phyloP scores from a whole-genome alignment of 2,113 vertebrate genomes.

The Macquaria australasica region DNA sequence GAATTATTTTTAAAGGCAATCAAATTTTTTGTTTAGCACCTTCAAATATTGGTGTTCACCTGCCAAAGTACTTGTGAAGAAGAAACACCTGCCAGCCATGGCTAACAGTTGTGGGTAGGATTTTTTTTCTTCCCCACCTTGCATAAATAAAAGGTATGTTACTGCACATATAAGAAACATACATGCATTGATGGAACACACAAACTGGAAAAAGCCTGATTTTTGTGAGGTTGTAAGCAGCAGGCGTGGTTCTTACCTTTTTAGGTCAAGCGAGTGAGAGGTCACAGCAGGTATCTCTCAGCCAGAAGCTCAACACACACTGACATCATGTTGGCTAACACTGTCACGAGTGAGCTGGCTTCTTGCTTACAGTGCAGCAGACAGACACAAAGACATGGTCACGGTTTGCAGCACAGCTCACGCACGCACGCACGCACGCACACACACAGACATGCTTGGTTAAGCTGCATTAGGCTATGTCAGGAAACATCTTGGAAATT shows the following conservation, averaged over 20 bases:
- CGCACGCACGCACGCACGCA: too few species aligned
- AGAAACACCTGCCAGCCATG: neutral
- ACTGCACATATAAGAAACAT: neutral
- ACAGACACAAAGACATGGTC: constrained; percentile 53
- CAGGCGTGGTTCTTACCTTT: constrained; percentile 5
- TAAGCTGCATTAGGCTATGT: constrained; percentile 71
- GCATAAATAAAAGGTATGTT: neutral
- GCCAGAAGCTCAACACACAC: constrained; percentile 27
- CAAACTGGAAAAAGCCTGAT: neutral
- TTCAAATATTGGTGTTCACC: constrained; percentile 10
- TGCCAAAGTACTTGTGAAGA: constrained; percentile 7
- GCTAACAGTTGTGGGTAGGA: neutral
- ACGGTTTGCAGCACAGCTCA: constrained; percentile 42
- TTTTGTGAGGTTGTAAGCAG: neutral
- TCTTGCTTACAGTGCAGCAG: constrained; percentile 53
- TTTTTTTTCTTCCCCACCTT: neutral
- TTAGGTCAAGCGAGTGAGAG: constrained; percentile 37
- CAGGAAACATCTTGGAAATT: constrained; percentile 67
- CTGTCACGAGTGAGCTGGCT: constrained; percentile 51
- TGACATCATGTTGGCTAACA: constrained; percentile 62
- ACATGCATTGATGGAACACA: neutral
- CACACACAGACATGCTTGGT: constrained; percentile 43
- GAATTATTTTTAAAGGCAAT: constrained; percentile 17
- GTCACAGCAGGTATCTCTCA: constrained; percentile 63
- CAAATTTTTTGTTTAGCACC: constrained; percentile 7